A percentile compares a stretch with the other conserved stretches of the same genome.
Evolutionary conservation across 2,888 invertebrate species (phyloP).

Genomic region (Yponomeuta evonymella): DNA sequence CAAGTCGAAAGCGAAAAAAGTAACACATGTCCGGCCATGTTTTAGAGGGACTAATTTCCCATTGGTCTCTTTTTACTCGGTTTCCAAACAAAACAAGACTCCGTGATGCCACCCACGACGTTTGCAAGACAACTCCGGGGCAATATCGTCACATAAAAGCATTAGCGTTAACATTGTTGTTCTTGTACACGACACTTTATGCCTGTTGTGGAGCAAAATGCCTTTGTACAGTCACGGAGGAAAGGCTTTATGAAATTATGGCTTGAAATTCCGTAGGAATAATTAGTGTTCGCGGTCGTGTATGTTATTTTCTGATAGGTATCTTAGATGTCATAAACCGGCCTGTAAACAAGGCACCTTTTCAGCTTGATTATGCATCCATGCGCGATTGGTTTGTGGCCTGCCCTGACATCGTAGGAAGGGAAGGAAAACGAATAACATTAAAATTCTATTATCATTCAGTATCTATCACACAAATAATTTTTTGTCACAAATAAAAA

Average conservation of each 20-base stretch:
- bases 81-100: constrained; percentile 51
- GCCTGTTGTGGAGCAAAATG: constrained; percentile 21
- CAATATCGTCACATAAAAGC: constrained; percentile 40
- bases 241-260: not conserved
- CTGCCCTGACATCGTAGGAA: not conserved
- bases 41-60: constrained; percentile 74
- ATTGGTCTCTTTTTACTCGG: constrained; percentile 55
- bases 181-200: constrained; percentile 15
- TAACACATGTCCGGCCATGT: constrained; percentile 71
- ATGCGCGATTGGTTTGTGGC: not conserved
- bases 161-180: constrained; percentile 25
- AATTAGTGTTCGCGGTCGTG: not conserved
- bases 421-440: not conserved
- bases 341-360: constrained; percentile 5
- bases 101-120: constrained; percentile 68
- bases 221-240: constrained; percentile 23
- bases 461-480: no score
- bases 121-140: constrained; percentile 31
- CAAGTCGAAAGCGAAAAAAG: constrained; percentile 72
- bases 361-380: not conserved
- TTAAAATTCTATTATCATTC: no score
- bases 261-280: not conserved
- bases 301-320: not conserved
- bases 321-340: constrained; percentile 2
- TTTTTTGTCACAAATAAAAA: no score